Evolutionary conservation across 2,888 invertebrate species (phyloP), one percentile per base, ranked within the genome.

Genomic region (Caenorhabditis zanzibari): DNA sequence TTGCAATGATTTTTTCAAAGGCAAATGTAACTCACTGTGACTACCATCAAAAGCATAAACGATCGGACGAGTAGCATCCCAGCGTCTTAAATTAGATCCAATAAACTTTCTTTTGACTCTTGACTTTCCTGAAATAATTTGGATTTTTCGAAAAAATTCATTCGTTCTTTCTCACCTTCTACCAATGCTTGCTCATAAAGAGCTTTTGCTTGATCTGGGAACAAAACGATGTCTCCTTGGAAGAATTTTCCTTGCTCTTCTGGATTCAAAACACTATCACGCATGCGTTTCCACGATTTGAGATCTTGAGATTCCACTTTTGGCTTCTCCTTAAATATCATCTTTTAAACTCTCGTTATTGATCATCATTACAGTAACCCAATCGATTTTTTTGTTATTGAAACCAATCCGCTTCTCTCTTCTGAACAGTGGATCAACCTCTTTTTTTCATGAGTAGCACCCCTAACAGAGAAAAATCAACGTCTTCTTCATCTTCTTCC

Each of bases 31-130:
- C 87, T 83, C 38, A 90, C 91, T 89, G 82, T 92, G 92, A 54
- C 91, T 91, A 52, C 92, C 92, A 73, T 92, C 92, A 66, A 92
- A 92, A 22, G 89, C 87, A 86, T 90, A 92, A 73, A 91, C 77
- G 52, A 92, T 92, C 6, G 92, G 90, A 68, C 88, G 80, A 19
- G 69, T 71, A 0, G 90, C 81, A 69, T 92, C 90, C 92, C 92
- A 92, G 49, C 92, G 82, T n/a, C 92, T 77, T 47, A 90, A 86
- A 49, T 79, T 85, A 5, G 90, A 91, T 16, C 91, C 92, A 71
- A 92, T 92, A 63, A 92, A 92, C 81, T 92, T 92, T 22, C 92
- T 58, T 32, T 87, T 87, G 5, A 86, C 86, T 28, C 87, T 58
- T 7, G 79, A 47, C 61, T 75, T 81, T 38, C 83, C 83, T 79